These are phyloP conservation scores for Galerucella calmariensis DNA, from an alignment of 2,888 invertebrate genomes.

Conservation along the genomic window DNA sequence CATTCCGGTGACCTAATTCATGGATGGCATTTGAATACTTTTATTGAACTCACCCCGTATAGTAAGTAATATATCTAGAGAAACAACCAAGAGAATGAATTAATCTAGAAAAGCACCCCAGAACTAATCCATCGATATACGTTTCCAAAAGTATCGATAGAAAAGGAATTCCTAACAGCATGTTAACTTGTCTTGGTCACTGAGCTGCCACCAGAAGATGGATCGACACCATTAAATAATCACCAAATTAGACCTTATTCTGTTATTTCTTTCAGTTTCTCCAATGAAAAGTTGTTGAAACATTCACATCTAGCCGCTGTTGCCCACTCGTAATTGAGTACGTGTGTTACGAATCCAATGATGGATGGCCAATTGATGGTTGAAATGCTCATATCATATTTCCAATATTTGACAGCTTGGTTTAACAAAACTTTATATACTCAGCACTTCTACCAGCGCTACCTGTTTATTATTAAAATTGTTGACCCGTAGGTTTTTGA, in stretches of 20 bases:
- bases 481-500: no score
- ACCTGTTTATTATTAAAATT: no score
- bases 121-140: slow-evolving; percentile 28
- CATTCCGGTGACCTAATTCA: no score
- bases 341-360: slow-evolving; percentile 29
- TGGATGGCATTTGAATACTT: not conserved
- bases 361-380: slow-evolving; percentile 22
- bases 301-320: slow-evolving; percentile 26
- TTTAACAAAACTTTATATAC: not conserved
- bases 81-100: slow-evolving; percentile 26
- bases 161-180: slow-evolving; percentile 45
- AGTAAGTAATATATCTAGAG: not conserved
- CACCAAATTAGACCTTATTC: slow-evolving; percentile 50
- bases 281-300: slow-evolving; percentile 42
- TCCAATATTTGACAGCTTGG: not conserved
- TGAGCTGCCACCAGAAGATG: slow-evolving; percentile 49
- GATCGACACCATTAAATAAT: slow-evolving; percentile 55
- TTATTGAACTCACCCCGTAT: not conserved
- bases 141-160: slow-evolving; percentile 34
- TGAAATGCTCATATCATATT: not conserved
- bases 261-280: slow-evolving; percentile 51
- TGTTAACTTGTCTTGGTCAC: slow-evolving; percentile 51
- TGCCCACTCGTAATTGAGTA: slow-evolving; percentile 24
- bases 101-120: slow-evolving; percentile 15
- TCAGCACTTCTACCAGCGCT: not conserved